phyloP scores from a whole-genome alignment of 2,113 vertebrate species.

The Sakesphorus luctuosus region DNA sequence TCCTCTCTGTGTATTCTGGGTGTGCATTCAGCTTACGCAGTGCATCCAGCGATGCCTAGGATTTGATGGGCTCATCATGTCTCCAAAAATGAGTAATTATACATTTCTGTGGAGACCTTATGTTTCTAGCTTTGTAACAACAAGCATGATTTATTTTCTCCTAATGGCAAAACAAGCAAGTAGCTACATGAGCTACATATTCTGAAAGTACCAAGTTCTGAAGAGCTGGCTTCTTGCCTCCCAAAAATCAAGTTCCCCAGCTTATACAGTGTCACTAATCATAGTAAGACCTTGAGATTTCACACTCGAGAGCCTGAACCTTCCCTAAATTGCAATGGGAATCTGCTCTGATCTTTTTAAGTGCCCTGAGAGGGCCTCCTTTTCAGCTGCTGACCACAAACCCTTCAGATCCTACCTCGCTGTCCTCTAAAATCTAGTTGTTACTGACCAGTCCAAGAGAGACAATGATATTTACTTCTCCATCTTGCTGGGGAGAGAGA shows the following conservation, averaged over 20 bases:
- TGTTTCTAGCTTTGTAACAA: background rate
- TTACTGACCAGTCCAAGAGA: background rate
- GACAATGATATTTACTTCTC: fast-evolving
- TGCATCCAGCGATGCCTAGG: background rate
- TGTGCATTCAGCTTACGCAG: background rate
- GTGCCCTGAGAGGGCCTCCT: background rate
- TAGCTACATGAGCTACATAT: background rate
- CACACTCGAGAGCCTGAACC: background rate
- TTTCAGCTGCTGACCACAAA: background rate
- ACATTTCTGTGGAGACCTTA: background rate
- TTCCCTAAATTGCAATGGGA: background rate
- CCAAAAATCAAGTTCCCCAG: background rate
- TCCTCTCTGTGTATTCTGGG: background rate
- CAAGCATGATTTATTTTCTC: background rate
- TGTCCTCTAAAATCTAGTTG: background rate
- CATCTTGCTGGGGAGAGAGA: background rate
- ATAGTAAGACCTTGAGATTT: background rate
- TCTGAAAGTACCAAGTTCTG: background rate
- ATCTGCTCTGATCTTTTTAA: background rate
- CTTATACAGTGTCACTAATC: background rate
- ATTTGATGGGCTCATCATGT: background rate
- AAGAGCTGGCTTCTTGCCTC: background rate
- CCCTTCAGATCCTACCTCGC: background rate
- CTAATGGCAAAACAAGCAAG: background rate
- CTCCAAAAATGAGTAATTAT: background rate